phyloP scores from a whole-genome alignment of 2,113 vertebrate genomes.

The Syrmaticus mikado region DNA sequence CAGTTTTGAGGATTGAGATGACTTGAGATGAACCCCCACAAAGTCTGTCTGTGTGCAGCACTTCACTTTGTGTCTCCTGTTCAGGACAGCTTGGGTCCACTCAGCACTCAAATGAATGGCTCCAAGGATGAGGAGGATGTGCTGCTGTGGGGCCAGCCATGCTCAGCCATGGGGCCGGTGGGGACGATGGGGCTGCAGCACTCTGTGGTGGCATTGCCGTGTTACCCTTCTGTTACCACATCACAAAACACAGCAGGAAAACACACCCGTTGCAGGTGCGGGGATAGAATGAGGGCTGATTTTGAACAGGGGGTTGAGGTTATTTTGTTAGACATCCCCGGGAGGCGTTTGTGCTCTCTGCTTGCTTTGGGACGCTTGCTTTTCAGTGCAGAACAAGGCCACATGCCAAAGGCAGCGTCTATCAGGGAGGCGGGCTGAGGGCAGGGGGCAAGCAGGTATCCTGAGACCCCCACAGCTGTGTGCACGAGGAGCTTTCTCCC shows the following conservation, averaged over 20 bases:
- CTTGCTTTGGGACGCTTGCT: neutral
- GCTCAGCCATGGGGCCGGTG: neutral
- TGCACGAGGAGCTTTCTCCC: neutral
- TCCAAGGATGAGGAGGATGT: neutral
- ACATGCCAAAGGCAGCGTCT: neutral
- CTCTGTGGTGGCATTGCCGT: neutral
- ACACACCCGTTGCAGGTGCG: neutral
- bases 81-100: rapidly evolving
- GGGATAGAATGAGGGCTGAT: neutral
- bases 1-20: neutral
- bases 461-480: neutral
- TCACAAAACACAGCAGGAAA: neutral
- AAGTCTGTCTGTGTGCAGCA: neutral
- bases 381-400: neutral
- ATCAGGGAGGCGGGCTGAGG: neutral
- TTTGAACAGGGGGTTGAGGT: neutral
- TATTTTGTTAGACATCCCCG: neutral
- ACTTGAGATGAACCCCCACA: neutral
- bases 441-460: neutral
- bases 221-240: neutral
- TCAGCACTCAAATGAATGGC: neutral
- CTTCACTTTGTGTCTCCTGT: neutral
- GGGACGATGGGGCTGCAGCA: rapidly evolving
- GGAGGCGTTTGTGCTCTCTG: neutral
- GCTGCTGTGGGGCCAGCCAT: rapidly evolving